Base-by-base conservation (phyloP, 2,888 invertebrate species). In the Argyresthia albistria region DNA sequence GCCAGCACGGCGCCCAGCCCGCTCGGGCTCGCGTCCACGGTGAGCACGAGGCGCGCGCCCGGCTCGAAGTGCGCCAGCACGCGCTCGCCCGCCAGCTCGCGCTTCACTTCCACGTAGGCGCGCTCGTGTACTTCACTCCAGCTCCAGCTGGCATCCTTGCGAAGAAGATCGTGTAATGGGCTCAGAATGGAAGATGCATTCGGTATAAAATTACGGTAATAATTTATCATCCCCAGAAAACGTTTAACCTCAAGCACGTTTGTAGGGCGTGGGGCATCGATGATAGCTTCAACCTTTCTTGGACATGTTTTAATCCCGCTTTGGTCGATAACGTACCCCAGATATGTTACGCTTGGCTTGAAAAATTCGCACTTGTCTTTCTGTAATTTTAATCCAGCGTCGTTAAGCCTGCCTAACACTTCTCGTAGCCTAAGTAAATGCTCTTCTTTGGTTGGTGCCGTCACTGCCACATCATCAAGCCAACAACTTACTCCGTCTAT, bases 391-490 rank as follows among this genome's bases (percentile, higher is more conserved):
- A n/a, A n/a, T n/a, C n/a, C n/a, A n/a, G n/a, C n/a, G n/a, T n/a
- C n/a, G n/a, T n/a, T n/a, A 45, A 12, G 12, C 46, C 15, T 43
- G 16, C 16, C 9, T 51, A 60, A 48, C 8, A 66, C 60, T 39
- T 58, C 55, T 0, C 10, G 11, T 8, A 61, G 36, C 14, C 59
- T 57, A 35, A 11, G 1, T 8, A 58, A 8, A 15, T 60, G 58
- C 0, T 8, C 8, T 16, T 16, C 8, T n/a, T 35, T 57, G 16
- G 46, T 15, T 0, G 55, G 56, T 0, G 52, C 60, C 0, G 60
- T 62, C 0, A 57, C 12, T 43, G 56, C 59, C 3, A 70, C 58
- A 46, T 69, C 66, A 52, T 66, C 64, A 1, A 62, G 48, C 60
- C 61, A 65, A 1, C 11, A 8, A 12, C 53, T 54, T 0, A 65